phyloP scores from a whole-genome alignment of 2,888 invertebrate genomes.

The Drosophila engyochracea region DNA sequence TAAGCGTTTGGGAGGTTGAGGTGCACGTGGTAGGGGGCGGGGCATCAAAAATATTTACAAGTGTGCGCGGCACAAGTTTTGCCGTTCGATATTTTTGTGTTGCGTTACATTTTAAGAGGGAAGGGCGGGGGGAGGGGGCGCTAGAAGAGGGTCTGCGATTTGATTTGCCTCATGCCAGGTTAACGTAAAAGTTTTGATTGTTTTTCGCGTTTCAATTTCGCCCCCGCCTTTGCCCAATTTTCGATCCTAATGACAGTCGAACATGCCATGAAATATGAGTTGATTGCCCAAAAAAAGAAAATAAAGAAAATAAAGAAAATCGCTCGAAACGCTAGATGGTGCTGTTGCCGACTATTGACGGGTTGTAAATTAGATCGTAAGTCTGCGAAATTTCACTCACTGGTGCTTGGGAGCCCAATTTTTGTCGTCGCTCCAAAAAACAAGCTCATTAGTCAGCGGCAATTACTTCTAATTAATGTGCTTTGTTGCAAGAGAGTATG shows the following conservation, averaged over 20 bases:
- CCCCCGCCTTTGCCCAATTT: not conserved
- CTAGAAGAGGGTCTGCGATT: constrained; percentile 6
- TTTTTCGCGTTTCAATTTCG: constrained; percentile 75
- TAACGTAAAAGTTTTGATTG: constrained; percentile 72
- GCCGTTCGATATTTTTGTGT: constrained; percentile 42
- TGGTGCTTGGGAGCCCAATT: not conserved
- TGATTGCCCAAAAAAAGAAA: constrained; percentile 56
- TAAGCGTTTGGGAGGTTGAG: not conserved
- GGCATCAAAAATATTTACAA: constrained; percentile 24
- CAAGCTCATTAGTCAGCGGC: constrained; percentile 69
- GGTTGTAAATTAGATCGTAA: constrained; percentile 54
- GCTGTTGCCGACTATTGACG: constrained; percentile 39
- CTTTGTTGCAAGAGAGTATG: constrained; percentile 56
- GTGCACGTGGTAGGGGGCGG: constrained; percentile 1
- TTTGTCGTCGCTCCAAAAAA: constrained; percentile 18
- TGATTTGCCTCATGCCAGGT: constrained; percentile 33
- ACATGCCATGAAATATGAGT: constrained; percentile 80
- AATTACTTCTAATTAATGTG: constrained; percentile 78
- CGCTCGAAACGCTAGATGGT: constrained; percentile 30
- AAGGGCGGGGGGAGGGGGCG: not conserved
- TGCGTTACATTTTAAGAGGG: constrained; percentile 19
- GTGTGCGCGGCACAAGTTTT: constrained; percentile 40
- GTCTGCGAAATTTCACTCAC: constrained; percentile 2
- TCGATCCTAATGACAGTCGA: constrained; percentile 64
- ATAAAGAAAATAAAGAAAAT: not conserved